These are phyloP conservation scores for Acanthaster planci DNA, from an alignment of 35 echinoderm and acorn worm species.

Conservation along the genomic window DNA sequence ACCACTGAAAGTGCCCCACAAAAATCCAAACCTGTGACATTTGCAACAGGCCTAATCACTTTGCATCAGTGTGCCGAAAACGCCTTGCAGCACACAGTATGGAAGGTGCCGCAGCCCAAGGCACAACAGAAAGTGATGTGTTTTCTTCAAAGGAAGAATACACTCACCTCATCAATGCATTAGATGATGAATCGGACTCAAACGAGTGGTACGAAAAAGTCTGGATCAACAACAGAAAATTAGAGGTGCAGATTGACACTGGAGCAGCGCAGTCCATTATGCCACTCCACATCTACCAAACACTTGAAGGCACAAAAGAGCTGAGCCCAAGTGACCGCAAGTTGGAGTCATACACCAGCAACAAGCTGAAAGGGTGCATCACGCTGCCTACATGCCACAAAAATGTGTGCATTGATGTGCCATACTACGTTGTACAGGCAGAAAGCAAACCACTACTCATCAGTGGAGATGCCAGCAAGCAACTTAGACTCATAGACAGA, in stretches of 20 bases:
- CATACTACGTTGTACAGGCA: slow-evolving; percentile 60
- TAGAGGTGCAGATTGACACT: slow-evolving; percentile 62
- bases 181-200: neutral
- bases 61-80: slow-evolving; percentile 60
- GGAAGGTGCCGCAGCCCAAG: neutral
- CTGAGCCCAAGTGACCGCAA: slow-evolving; percentile 28
- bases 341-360: slow-evolving; percentile 56
- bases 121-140: slow-evolving; percentile 5
- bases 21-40: slow-evolving; percentile 45
- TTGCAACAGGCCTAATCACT: slow-evolving; percentile 68
- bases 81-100: slow-evolving; percentile 23
- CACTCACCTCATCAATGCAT: neutral
- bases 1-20: slow-evolving; percentile 64
- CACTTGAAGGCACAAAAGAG: neutral
- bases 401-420: slow-evolving; percentile 25
- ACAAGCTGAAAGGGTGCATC: slow-evolving; percentile 44
- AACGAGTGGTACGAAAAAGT: slow-evolving; percentile 75
- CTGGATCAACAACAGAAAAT: slow-evolving; percentile 20
- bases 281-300: slow-evolving; percentile 42
- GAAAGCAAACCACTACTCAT: slow-evolving; percentile 50
- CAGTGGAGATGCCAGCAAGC: slow-evolving; percentile 41
- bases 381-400: slow-evolving; percentile 51
- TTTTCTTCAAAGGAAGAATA: slow-evolving; percentile 12
- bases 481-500: slow-evolving; percentile 50
- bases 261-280: slow-evolving; percentile 60